These are phyloP conservation scores for Boloria euphrosyne DNA, from an alignment of 2,888 invertebrate species.

Conservation along the genomic window DNA sequence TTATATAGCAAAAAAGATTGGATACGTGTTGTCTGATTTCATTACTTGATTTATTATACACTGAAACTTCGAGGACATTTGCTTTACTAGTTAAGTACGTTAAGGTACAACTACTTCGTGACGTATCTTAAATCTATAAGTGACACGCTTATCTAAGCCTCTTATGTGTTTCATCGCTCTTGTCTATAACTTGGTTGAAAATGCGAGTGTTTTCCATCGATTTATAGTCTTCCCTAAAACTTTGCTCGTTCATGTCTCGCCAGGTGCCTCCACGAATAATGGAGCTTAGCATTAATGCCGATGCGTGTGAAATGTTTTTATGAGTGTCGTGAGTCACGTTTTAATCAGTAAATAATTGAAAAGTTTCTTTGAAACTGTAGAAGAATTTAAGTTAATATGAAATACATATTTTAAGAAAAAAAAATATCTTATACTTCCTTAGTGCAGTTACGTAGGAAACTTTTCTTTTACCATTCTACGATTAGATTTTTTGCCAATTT, in stretches of 20 bases:
- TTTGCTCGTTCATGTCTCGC: constrained; percentile 73
- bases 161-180: constrained; percentile 62
- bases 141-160: constrained; percentile 34
- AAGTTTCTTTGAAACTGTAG: constrained; percentile 68
- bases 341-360: constrained; percentile 76
- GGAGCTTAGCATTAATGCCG: constrained; percentile 68
- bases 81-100: not conserved
- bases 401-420: too few relatives aligned
- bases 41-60: too few relatives aligned
- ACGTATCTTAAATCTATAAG: constrained; percentile 14
- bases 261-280: constrained; percentile 69
- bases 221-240: constrained; percentile 66
- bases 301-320: constrained; percentile 77
- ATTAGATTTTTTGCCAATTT: too few relatives aligned
- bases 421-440: too few relatives aligned
- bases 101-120: constrained; percentile 10
- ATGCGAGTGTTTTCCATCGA: constrained; percentile 76
- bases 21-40: too few relatives aligned
- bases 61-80: not conserved
- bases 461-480: too few relatives aligned
- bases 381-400: too few relatives aligned
- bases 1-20: too few relatives aligned
- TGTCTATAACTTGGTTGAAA: constrained; percentile 70
- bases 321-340: constrained; percentile 65
- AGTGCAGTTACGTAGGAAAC: too few relatives aligned